Evolutionary conservation across 2,888 invertebrate genomes (phyloP).

Genomic region (Melangyna quadrimaculata): DNA sequence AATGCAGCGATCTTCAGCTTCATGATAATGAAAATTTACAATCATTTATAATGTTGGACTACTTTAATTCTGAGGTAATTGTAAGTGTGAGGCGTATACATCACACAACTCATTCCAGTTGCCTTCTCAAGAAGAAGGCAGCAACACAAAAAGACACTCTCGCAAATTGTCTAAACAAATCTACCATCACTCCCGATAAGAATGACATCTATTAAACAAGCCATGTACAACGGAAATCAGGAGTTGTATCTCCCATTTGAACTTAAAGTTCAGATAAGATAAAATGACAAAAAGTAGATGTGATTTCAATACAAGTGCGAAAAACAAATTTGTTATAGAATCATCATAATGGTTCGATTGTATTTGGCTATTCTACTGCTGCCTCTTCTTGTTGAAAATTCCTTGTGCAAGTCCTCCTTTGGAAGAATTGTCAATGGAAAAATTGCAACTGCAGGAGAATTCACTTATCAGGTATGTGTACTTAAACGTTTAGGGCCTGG

Average conservation of each 20-base stretch:
- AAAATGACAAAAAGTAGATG: not conserved
- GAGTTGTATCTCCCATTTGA: not conserved
- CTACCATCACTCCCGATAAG: not conserved
- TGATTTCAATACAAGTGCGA: not conserved
- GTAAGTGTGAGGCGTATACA: not conserved
- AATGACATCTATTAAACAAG: not conserved
- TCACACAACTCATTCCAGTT: not conserved
- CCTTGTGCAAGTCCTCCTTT: not conserved
- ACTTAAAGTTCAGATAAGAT: constrained; percentile 29
- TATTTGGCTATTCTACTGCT: not conserved
- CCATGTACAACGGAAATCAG: constrained; percentile 2
- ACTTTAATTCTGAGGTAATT: not conserved
- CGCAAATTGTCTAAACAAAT: not conserved
- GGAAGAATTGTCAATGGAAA: constrained; percentile 78
- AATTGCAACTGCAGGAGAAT: constrained; percentile 76
- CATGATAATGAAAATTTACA: not conserved
- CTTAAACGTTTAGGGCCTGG: no score
- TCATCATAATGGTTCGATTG: constrained; percentile 26
- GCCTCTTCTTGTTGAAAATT: not conserved
- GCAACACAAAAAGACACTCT: constrained; percentile 1
- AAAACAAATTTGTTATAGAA: not conserved
- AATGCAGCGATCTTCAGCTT: no score
- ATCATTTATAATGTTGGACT: not conserved
- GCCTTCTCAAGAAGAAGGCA: not conserved
- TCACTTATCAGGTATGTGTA: constrained; percentile 76